Evolutionary conservation across 2,888 invertebrate species (phyloP), one percentile per base, ranked within the genome.

Genomic region (Philereme transversata): DNA sequence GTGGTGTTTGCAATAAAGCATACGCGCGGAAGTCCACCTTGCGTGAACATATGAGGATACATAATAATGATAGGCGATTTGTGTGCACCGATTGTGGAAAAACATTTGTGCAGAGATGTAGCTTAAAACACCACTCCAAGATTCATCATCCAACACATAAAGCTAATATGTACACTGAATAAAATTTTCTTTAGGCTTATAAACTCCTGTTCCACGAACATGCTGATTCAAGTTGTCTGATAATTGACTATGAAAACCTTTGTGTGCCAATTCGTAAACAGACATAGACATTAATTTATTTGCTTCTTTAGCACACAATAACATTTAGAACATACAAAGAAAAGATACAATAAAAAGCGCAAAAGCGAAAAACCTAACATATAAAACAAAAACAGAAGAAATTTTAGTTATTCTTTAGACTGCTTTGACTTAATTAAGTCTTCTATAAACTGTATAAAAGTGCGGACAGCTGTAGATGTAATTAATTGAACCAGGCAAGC

Each of bases 1-100:
- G 94, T 60, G 80, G 74, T 0, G 68, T 93, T 0, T 94, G 94
- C 54, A 88, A 89, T 52, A 93, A 93, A 60, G 80, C 90, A 0
- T 94, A 93, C 56, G 89, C 90, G 0, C 84, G 91, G 61, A 89
- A 87, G 48, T 86, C 86, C 65, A 91, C 90, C 0, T 68, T 92
- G n/a, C 78, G 79, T 3, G 88, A 89, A 47, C 92, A 91, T 65
- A 86, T 88, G 84, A 73, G 87, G n/a, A 90, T 88, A 51, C 90
- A 90, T 52, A 83, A 87, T 6, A 86, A 88, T 60, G 87, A 88
- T 61, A 83, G 86, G 49, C 72, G 88, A n/a, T 90, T 86, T 51
- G 75, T 84, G 0, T 92, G 92, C 55, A 74, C 78, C 0, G 72
- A 80, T 4, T 91, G 92, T 43, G 90, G 89, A 0, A 79, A 81